Evolutionary conservation across 2,888 invertebrate genomes (phyloP).

Genomic region (Stenodema calcarata): DNA sequence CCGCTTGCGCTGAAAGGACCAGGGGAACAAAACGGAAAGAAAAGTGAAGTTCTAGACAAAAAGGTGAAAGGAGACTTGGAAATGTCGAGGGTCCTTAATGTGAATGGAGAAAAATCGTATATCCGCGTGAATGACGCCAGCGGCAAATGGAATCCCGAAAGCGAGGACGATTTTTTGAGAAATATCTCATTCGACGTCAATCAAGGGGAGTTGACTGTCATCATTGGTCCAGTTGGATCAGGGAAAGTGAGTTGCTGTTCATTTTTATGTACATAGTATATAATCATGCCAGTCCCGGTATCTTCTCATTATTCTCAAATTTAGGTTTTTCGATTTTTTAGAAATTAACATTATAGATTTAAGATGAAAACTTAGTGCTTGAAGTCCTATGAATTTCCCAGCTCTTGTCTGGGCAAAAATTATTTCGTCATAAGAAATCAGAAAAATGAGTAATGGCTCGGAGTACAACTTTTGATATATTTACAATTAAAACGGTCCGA

Average conservation of each 20-base stretch:
- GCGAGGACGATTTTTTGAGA: constrained; percentile 65
- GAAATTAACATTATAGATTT: too few relatives aligned
- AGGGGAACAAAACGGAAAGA: constrained; percentile 15
- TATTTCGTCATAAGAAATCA: too few relatives aligned
- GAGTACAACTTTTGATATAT: too few relatives aligned
- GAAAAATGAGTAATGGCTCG: too few relatives aligned
- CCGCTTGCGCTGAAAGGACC: background rate
- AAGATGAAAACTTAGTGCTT: too few relatives aligned
- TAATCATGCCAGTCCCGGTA: background rate
- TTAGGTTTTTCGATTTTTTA: too few relatives aligned
- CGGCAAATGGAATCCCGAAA: constrained; percentile 65
- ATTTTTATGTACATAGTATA: background rate
- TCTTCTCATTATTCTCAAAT: too few relatives aligned
- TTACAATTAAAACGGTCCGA: too few relatives aligned
- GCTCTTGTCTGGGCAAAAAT: too few relatives aligned
- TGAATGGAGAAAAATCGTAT: constrained; percentile 59
- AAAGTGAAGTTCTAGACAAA: background rate
- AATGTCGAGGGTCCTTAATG: background rate
- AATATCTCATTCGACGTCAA: constrained; percentile 66
- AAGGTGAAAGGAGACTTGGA: background rate
- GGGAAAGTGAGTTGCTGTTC: constrained; percentile 67
- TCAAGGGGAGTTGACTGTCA: constrained; percentile 70
- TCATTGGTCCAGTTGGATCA: constrained; percentile 77
- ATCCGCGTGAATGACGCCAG: constrained; percentile 62
- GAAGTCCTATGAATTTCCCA: too few relatives aligned